Evolutionary conservation across 53 echinoderm and acorn worm species (phyloP).

Genomic region (Antedon mediterranea): DNA sequence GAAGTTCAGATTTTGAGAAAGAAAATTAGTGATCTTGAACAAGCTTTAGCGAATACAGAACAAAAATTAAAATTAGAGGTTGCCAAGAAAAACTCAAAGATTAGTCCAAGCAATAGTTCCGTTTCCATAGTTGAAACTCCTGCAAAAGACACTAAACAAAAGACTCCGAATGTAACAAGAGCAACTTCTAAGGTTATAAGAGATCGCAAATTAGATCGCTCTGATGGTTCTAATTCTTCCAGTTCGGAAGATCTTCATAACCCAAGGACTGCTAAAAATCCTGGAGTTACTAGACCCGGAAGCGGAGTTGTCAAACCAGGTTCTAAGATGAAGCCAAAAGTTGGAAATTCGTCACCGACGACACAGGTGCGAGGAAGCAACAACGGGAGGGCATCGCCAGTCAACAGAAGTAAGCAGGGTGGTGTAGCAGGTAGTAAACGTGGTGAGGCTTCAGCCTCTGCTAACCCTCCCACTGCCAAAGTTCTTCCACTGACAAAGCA

Average conservation of each 20-base stretch:
- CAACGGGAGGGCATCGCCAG: neutral
- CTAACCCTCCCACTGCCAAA: constrained; percentile 13
- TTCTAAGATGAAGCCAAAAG: neutral
- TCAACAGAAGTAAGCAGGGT: neutral
- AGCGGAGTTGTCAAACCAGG: neutral
- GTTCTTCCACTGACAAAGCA: constrained; percentile 16
- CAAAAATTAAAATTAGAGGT: constrained; percentile 4
- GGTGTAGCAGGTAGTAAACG: neutral
- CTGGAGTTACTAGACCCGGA: neutral
- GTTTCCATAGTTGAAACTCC: neutral
- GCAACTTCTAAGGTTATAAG: neutral
- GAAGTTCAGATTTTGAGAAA: constrained; percentile 30
- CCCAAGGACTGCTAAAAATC: neutral
- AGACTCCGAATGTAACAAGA: neutral
- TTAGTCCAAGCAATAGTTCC: constrained; percentile 6
- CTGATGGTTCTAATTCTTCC: constrained; percentile 16
- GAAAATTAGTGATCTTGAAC: constrained; percentile 39
- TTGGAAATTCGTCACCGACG: neutral
- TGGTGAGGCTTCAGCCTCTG: constrained; percentile 9
- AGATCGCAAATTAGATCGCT: neutral
- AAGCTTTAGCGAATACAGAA: constrained; percentile 12
- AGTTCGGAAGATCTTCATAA: constrained; percentile 2
- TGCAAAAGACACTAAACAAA: neutral
- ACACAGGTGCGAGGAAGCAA: neutral
- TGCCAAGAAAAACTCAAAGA: constrained; percentile 1